A percentile compares a stretch with the other conserved stretches of the same genome.
Conservation (phyloP, 2,797 vertebrate species). For the Crocodylus rhombifer region DNA sequence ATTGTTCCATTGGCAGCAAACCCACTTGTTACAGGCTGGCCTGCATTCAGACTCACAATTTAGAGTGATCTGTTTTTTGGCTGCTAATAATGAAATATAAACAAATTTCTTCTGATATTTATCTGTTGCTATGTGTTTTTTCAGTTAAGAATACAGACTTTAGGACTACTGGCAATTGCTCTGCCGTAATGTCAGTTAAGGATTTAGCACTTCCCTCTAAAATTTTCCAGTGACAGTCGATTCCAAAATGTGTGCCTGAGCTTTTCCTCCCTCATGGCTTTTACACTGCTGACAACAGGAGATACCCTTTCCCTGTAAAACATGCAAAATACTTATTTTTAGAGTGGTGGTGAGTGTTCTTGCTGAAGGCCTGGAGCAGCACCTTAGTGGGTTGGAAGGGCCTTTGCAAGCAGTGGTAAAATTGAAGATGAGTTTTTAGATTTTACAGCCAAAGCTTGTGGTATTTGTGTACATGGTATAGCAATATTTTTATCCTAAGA, state of each 20-base stretch:
- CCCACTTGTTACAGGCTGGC: conserved; percentile 39
- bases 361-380: background rate
- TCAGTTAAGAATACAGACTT: conserved; percentile 35
- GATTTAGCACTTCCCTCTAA: conserved; percentile 26
- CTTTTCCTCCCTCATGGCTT: background rate
- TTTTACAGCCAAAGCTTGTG: background rate
- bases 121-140: conserved; percentile 58
- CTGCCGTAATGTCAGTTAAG: conserved; percentile 38
- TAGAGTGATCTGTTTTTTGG: conserved; percentile 1
- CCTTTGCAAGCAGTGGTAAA: background rate
- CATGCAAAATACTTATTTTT: conserved; percentile 1
- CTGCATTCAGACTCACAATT: conserved; percentile 3
- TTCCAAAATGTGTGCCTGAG: background rate
- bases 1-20: conserved; percentile 49
- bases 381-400: background rate
- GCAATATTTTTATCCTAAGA: background rate
- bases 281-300: background rate
- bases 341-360: background rate
- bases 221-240: conserved; percentile 22
- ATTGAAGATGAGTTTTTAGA: background rate
- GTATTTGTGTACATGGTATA: background rate
- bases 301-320: background rate
- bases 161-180: conserved; percentile 38
- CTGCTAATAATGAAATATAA: conserved; percentile 54
- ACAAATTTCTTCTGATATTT: conserved; percentile 37